Conservation (phyloP, 2,888 invertebrate genomes). For the Volucella inanis region DNA sequence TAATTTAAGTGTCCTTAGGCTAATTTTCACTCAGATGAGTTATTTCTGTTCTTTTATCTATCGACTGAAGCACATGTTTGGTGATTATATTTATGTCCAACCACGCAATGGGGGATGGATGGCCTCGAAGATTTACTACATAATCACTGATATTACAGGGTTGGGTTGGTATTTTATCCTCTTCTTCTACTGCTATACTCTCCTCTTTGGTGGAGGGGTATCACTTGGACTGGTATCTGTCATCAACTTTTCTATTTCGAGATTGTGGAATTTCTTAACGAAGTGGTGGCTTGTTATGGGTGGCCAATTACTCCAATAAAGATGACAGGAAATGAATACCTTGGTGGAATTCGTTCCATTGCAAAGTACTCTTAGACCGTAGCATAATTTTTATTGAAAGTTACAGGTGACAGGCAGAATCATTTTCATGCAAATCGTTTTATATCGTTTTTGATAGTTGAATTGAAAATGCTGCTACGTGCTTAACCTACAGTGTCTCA, state of each 20-base stretch:
- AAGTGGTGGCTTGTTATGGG: slow-evolving; percentile 45
- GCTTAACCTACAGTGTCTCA: no score
- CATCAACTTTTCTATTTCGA: slow-evolving; percentile 23
- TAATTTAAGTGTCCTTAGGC: slow-evolving; percentile 61
- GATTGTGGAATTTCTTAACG: slow-evolving; percentile 36
- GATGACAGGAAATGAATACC: neutral
- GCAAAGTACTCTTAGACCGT: no score
- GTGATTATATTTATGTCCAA: slow-evolving; percentile 45
- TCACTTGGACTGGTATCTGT: slow-evolving; percentile 37
- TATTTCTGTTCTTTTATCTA: neutral
- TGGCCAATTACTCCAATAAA: slow-evolving; percentile 8
- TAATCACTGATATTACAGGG: no score
- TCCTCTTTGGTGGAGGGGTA: no score
- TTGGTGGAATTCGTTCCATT: no score
- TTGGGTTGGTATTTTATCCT: no score
- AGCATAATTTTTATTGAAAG: no score
- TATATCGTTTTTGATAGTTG: no score
- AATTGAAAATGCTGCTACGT: no score
- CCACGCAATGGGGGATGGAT: slow-evolving; percentile 49
- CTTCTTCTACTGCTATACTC: no score
- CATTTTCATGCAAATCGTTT: no score
- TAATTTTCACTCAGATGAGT: slow-evolving; percentile 3
- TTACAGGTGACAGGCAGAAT: no score
- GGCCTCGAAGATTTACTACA: slow-evolving; percentile 54
- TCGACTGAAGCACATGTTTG: neutral